These are phyloP conservation scores for Philantomba maxwellii DNA, from an alignment of 2,113 vertebrate species.

Conservation along the genomic window DNA sequence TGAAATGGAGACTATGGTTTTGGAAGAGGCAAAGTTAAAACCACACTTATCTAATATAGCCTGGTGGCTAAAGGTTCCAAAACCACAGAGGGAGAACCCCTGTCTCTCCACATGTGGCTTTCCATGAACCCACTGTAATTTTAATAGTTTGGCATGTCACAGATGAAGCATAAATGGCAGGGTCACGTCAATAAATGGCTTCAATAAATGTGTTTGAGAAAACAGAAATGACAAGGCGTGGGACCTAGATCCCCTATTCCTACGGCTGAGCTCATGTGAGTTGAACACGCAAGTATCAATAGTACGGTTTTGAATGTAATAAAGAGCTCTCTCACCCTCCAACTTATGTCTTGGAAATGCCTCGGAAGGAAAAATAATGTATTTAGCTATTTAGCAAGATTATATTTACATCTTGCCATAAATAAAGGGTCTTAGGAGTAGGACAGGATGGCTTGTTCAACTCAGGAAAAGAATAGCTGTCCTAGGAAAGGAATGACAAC, in stretches of 20 bases:
- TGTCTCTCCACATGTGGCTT: conserved; percentile 23
- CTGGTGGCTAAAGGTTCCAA: conserved; percentile 2
- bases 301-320: not conserved
- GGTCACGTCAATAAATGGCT: not conserved
- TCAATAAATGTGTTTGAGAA: not conserved
- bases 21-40: conserved; percentile 41
- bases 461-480: not conserved
- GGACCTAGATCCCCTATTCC: not conserved
- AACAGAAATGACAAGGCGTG: not conserved
- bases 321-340: not conserved
- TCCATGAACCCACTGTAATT: conserved; percentile 22
- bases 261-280: not conserved
- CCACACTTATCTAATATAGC: conserved; percentile 32
- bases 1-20: conserved; percentile 43
- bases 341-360: conserved; percentile 1
- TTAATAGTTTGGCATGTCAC: not conserved
- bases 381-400: not conserved
- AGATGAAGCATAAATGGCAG: not conserved
- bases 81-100: not conserved
- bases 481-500: not conserved
- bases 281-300: not conserved
- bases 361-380: not conserved
- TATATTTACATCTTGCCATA: not conserved
- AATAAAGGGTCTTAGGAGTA: not conserved
- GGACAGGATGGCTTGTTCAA: not conserved